Percentiles rank a stretch among this genome's conserved stretches.
Conservation (phyloP, 2,888 invertebrate genomes). For the Pegoplata infirma region DNA sequence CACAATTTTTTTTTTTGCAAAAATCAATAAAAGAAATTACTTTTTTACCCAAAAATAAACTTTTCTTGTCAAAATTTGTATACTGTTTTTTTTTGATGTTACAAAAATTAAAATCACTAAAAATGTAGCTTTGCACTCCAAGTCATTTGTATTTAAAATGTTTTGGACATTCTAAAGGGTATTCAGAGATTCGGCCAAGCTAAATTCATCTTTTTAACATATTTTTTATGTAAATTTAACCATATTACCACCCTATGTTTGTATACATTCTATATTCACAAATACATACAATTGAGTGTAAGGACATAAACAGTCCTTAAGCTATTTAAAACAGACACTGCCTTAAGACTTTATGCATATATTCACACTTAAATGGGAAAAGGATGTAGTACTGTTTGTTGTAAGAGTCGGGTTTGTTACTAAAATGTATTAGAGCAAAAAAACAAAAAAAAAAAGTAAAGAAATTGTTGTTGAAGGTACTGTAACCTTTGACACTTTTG, state of each 20-base stretch:
- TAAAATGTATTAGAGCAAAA: not conserved
- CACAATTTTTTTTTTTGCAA: no score
- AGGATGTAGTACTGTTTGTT: not conserved
- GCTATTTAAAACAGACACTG: constrained; percentile 32
- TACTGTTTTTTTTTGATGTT: no score
- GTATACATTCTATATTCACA: not conserved
- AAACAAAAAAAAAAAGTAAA: constrained; percentile 1
- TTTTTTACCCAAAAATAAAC: no score
- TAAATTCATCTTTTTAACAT: no score
- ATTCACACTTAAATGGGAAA: not conserved
- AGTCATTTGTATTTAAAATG: no score
- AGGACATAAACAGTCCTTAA: constrained; percentile 20
- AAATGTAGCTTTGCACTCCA: no score
- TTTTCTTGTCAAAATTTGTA: no score
- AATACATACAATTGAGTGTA: not conserved
- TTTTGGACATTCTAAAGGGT: no score
- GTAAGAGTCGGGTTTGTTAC: not conserved
- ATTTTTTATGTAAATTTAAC: not conserved
- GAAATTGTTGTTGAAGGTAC: constrained; percentile 36
- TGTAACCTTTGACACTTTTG: constrained; percentile 67
- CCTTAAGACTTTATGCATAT: constrained; percentile 1
- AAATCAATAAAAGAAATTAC: no score
- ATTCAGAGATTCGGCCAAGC: no score
- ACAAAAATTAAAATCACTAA: no score
- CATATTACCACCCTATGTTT: not conserved